Evolutionary conservation across 1,140 invertebrate species (phyloP).

Genomic region (Streblospio benedicti): DNA sequence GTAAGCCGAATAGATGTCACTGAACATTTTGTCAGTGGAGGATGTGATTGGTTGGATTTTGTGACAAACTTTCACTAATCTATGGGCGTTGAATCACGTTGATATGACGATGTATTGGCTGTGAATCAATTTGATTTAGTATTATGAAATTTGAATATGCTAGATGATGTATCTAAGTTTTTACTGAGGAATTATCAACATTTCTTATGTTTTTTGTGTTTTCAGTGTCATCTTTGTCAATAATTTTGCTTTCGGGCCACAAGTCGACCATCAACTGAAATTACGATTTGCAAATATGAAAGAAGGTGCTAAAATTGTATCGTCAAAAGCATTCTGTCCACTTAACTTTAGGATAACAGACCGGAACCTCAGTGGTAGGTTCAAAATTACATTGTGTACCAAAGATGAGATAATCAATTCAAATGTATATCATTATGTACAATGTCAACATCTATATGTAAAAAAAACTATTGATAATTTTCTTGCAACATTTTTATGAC

Average conservation of each 20-base stretch:
- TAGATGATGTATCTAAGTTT: no score
- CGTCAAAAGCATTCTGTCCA: conserved; percentile 97
- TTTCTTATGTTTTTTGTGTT: conserved; percentile 24
- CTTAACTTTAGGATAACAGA: conserved; percentile 96
- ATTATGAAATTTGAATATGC: background rate
- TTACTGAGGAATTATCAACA: no score
- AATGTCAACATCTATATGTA: no score
- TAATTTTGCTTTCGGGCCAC: conserved; percentile 96
- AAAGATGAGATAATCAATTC: background rate
- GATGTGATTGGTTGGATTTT: no score
- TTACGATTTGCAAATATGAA: conserved; percentile 89
- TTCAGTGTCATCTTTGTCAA: conserved; percentile 87
- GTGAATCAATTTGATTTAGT: no score
- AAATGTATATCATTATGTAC: background rate
- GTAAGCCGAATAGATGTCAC: no score
- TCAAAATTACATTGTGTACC: background rate
- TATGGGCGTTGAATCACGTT: no score
- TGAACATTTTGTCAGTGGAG: no score
- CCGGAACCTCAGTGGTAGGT: conserved; percentile 65
- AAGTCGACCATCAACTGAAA: conserved; percentile 87
- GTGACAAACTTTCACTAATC: no score
- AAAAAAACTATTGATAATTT: no score
- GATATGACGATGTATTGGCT: no score
- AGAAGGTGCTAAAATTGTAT: conserved; percentile 85
- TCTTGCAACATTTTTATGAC: no score